These are phyloP conservation scores for Brienomyrus longianalis DNA, from an alignment of 2,113 vertebrate species.

Conservation along the genomic window DNA sequence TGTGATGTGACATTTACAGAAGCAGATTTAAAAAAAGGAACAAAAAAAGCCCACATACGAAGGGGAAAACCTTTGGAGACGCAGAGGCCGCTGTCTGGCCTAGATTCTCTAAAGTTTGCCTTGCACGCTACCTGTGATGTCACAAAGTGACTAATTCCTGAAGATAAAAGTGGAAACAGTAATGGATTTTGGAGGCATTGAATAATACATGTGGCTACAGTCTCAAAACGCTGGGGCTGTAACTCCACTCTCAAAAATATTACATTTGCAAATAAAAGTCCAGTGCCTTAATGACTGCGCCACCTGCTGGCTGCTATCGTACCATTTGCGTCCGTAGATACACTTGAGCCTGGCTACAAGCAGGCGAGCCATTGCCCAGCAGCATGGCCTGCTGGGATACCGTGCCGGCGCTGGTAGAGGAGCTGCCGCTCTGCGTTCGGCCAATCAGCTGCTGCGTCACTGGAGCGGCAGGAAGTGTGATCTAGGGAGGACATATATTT, in stretches of 20 bases:
- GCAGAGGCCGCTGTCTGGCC: not conserved
- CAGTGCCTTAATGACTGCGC: not conserved
- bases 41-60: not conserved
- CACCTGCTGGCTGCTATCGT: conserved; percentile 26
- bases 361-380: conserved; percentile 78
- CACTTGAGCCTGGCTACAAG: conserved; percentile 89
- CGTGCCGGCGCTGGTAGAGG: conserved; percentile 58
- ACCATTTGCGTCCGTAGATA: conserved; percentile 94
- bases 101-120: not conserved
- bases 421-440: conserved; percentile 75
- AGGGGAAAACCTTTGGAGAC: not conserved
- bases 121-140: not conserved
- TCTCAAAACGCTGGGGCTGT: not conserved
- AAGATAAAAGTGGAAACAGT: not conserved
- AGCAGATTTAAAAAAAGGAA: not conserved
- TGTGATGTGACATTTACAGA: conserved; percentile 7
- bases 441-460: conserved; percentile 81
- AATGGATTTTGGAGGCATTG: not conserved
- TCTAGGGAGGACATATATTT: conserved; percentile 46
- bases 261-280: not conserved
- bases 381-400: conserved; percentile 89
- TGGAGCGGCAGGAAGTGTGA: conserved; percentile 79
- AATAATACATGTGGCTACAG: not conserved
- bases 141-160: not conserved
- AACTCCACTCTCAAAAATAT: not conserved